A percentile compares a stretch with the other conserved stretches of the same genome.
Evolutionary conservation across 2,113 vertebrate genomes (phyloP).

Genomic region (Corydoras sp.): DNA sequence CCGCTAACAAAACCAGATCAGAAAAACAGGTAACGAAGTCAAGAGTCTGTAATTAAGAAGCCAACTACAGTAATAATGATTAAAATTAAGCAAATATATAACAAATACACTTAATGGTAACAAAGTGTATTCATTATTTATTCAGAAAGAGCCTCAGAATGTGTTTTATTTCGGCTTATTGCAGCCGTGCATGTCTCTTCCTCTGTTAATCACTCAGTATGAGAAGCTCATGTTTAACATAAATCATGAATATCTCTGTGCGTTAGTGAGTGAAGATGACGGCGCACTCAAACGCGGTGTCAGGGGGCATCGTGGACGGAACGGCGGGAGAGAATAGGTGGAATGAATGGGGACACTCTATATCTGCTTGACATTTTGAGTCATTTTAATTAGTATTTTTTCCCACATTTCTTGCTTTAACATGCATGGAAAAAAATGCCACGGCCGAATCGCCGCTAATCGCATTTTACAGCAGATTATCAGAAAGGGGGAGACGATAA

Average conservation of each 20-base stretch:
- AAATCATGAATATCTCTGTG: slow-evolving; percentile 75
- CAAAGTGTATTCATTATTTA: no score
- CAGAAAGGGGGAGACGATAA: background rate
- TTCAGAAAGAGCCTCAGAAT: background rate
- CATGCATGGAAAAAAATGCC: slow-evolving; percentile 11
- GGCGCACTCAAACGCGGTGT: slow-evolving; percentile 66
- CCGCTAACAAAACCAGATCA: no score
- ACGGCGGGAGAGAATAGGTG: slow-evolving; percentile 42
- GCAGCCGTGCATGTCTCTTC: slow-evolving; percentile 22
- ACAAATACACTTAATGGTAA: no score
- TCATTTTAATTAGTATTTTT: slow-evolving; percentile 64
- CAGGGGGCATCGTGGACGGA: slow-evolving; percentile 53
- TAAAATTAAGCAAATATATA: no score
- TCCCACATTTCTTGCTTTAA: background rate
- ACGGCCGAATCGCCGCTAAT: background rate
- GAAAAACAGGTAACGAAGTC: no score
- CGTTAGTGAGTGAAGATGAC: slow-evolving; percentile 32
- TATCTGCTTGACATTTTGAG: slow-evolving; percentile 71
- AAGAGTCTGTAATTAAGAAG: no score
- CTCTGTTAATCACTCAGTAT: slow-evolving; percentile 67
- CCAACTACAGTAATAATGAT: no score
- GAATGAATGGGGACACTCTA: slow-evolving; percentile 62
- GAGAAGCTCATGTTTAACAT: slow-evolving; percentile 69
- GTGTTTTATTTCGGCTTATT: slow-evolving; percentile 33
- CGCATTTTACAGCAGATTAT: background rate